phyloP scores from a whole-genome alignment of 2,888 invertebrate species.

The Margaritifera margaritifera region DNA sequence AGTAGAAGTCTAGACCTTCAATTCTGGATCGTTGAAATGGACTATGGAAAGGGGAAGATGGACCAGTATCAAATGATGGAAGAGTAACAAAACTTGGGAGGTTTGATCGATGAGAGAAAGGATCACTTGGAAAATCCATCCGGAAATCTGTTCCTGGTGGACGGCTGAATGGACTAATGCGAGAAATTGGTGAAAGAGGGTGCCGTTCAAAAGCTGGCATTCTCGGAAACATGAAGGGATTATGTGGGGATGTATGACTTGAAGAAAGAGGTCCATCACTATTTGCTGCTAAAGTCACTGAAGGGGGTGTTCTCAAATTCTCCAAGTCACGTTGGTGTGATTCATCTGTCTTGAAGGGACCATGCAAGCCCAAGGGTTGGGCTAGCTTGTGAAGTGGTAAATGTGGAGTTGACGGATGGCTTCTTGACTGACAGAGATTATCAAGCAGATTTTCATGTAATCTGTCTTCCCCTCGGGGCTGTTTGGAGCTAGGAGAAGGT shows the following conservation, averaged over 20 bases:
- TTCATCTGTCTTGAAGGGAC: slow-evolving; percentile 39
- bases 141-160: slow-evolving; percentile 82
- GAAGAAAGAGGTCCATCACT: slow-evolving; percentile 41
- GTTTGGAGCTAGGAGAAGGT: slow-evolving; percentile 24
- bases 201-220: slow-evolving; percentile 63
- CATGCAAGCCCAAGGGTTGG: slow-evolving; percentile 42
- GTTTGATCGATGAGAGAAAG: slow-evolving; percentile 34
- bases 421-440: slow-evolving; percentile 11
- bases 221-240: slow-evolving; percentile 51
- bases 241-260: slow-evolving; percentile 33
- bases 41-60: slow-evolving; percentile 42
- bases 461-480: slow-evolving; percentile 60
- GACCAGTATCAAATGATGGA: slow-evolving; percentile 34
- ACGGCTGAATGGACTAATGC: slow-evolving; percentile 80
- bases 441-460: slow-evolving; percentile 72
- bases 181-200: slow-evolving; percentile 62
- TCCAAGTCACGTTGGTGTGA: slow-evolving; percentile 12
- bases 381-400: slow-evolving; percentile 21
- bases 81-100: slow-evolving; percentile 26
- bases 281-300: slow-evolving; percentile 47
- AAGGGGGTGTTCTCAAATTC: slow-evolving; percentile 39
- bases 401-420: slow-evolving; percentile 16
- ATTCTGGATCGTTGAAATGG: slow-evolving; percentile 30
- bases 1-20: slow-evolving; percentile 82
- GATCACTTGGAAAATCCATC: slow-evolving; percentile 82